Percentiles rank a stretch among this genome's conserved stretches.
phyloP scores from a whole-genome alignment of 2,888 invertebrate genomes.

The Polylopha cassiicola region DNA sequence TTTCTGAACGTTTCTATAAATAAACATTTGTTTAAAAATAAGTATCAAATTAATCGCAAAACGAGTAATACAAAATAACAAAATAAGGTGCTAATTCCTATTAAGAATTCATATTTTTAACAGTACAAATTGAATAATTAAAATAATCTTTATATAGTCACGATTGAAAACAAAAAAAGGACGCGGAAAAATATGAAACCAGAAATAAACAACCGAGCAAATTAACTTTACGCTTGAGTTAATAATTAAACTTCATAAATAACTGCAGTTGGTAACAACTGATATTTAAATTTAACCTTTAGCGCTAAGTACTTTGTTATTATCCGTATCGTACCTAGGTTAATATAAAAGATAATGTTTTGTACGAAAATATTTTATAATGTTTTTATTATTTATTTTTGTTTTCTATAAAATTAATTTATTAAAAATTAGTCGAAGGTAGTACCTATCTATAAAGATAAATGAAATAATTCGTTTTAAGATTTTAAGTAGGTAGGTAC shows the following conservation, averaged over 20 bases:
- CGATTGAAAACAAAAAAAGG: slow-evolving; percentile 17
- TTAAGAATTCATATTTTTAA: too few species aligned
- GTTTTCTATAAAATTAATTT: neutral
- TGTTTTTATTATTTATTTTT: neutral
- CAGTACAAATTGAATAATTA: slow-evolving; percentile 20
- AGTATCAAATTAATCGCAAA: too few species aligned
- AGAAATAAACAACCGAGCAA: slow-evolving; percentile 17
- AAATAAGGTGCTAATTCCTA: too few species aligned
- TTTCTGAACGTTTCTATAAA: too few species aligned
- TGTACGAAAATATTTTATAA: too few species aligned
- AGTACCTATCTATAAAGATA: too few species aligned
- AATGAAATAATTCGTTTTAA: too few species aligned
- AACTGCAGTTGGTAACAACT: slow-evolving; percentile 29
- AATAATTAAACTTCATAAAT: slow-evolving; percentile 36
- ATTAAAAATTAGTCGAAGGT: too few species aligned
- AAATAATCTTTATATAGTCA: slow-evolving; percentile 10
- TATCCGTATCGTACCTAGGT: neutral
- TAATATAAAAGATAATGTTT: too few species aligned
- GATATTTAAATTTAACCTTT: slow-evolving; percentile 37
- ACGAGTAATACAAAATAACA: too few species aligned
- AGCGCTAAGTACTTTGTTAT: slow-evolving; percentile 24
- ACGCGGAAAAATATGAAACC: slow-evolving; percentile 15
- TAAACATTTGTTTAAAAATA: too few species aligned
- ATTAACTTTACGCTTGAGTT: slow-evolving; percentile 24
- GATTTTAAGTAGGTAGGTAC: too few species aligned